These are phyloP conservation scores for Vesta saturnalis DNA, from an alignment of 2,888 invertebrate genomes.

Conservation along the genomic window DNA sequence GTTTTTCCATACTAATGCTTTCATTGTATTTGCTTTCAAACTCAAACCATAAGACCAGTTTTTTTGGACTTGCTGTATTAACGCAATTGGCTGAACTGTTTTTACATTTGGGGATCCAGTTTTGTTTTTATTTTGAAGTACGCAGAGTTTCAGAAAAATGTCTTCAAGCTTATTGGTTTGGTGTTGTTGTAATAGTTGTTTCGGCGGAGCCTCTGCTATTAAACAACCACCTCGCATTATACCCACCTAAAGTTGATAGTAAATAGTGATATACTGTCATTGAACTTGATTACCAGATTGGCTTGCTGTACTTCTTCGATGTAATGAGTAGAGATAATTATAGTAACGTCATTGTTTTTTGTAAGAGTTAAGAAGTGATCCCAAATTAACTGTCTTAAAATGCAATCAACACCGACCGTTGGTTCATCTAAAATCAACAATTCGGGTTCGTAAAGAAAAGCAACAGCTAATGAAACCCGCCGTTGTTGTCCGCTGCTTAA, in stretches of 20 bases:
- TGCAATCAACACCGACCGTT: conserved; percentile 92
- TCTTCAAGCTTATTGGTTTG: conserved; percentile 79
- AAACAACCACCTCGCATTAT: conserved; percentile 85
- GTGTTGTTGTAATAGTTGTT: conserved; percentile 75
- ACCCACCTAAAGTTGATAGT: conserved; percentile 71
- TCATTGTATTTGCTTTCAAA: conserved; percentile 63
- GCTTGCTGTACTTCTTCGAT: conserved; percentile 89
- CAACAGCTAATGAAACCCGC: conserved; percentile 88
- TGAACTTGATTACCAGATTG: conserved; percentile 68
- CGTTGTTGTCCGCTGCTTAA: conserved; percentile 91
- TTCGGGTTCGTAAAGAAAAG: conserved; percentile 88
- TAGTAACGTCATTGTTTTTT: conserved; percentile 79
- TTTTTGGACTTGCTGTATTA: not conserved
- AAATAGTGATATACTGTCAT: not conserved
- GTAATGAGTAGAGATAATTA: conserved; percentile 89
- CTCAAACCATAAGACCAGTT: not conserved
- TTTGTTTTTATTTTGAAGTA: conserved; percentile 71
- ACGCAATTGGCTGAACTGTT: no score
- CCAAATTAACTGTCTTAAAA: conserved; percentile 87
- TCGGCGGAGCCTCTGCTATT: conserved; percentile 83
- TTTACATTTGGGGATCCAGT: not conserved
- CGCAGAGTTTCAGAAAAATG: conserved; percentile 83
- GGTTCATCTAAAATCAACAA: conserved; percentile 92
- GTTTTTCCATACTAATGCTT: conserved; percentile 88
- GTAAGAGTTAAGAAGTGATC: conserved; percentile 84